phyloP scores from a whole-genome alignment of 2,888 invertebrate species.

The Poecilobothrus nobilitatus region DNA sequence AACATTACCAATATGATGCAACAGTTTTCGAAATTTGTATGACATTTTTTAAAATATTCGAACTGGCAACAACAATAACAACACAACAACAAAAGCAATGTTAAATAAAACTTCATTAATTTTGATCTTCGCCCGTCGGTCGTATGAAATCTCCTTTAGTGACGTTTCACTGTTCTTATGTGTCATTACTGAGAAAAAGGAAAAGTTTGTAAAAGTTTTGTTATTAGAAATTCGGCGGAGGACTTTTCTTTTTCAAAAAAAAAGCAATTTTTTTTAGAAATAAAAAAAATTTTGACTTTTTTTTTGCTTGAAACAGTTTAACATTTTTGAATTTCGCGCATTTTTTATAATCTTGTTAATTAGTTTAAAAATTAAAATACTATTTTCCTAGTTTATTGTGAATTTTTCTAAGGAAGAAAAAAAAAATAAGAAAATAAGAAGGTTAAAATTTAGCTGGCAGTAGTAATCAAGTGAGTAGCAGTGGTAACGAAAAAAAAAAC shows the following conservation, averaged over 20 bases:
- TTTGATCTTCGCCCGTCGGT: background rate
- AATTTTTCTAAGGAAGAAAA: too few species aligned
- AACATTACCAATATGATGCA: background rate
- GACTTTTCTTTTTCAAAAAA: background rate
- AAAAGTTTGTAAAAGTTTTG: background rate
- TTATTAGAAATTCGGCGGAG: background rate
- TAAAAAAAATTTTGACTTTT: too few species aligned
- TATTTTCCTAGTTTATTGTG: background rate
- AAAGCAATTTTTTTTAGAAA: too few species aligned
- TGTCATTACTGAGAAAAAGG: background rate
- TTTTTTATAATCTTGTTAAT: too few species aligned
- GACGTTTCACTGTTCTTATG: slow-evolving; percentile 1
- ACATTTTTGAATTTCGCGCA: background rate
- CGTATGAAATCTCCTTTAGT: background rate
- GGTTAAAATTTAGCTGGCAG: background rate
- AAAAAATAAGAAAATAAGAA: background rate
- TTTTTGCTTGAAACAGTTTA: background rate
- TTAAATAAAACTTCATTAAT: background rate
- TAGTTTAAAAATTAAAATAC: too few species aligned
- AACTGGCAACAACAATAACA: background rate
- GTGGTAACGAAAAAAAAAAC: too few species aligned
- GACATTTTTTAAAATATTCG: background rate
- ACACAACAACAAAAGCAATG: too few species aligned
- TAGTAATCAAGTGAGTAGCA: background rate
- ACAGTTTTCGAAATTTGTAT: background rate